Evolutionary conservation across 2,113 vertebrate species (phyloP).

Genomic region (Protobothrops flavoviridis): DNA sequence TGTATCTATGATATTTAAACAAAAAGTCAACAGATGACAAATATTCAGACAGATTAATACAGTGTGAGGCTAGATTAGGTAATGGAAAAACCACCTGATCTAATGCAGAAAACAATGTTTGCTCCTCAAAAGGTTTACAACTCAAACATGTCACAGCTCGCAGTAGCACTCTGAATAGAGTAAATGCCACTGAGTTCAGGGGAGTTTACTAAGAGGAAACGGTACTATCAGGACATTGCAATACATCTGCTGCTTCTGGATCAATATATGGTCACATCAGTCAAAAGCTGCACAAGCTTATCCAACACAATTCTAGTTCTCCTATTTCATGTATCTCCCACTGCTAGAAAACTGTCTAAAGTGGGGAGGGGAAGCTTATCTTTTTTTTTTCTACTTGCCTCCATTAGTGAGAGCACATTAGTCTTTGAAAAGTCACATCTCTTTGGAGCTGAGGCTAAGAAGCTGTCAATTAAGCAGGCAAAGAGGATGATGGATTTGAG

Average conservation of each 20-base stretch:
- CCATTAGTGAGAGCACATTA: background rate
- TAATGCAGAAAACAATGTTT: background rate
- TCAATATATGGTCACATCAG: background rate
- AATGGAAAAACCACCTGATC: background rate
- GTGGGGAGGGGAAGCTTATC: background rate
- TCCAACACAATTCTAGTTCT: background rate
- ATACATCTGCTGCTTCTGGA: background rate
- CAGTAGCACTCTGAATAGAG: background rate
- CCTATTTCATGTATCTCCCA: background rate
- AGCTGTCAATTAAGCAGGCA: background rate
- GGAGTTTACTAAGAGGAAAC: background rate
- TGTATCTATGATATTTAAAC: slow-evolving; percentile 14
- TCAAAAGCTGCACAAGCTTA: background rate
- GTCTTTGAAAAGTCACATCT: background rate
- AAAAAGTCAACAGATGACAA: background rate
- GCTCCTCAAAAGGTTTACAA: background rate
- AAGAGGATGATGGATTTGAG: background rate
- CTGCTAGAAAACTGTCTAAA: background rate
- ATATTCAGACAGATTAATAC: background rate
- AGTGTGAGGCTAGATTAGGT: background rate
- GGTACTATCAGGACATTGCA: background rate
- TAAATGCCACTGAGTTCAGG: background rate
- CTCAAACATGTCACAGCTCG: background rate
- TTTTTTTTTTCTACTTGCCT: background rate
- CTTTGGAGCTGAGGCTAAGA: background rate